A percentile compares a stretch with the other conserved stretches of the same genome.
Evolutionary conservation across 1,140 invertebrate genomes (phyloP).

Genomic region (Leptinotarsa lineolata): DNA sequence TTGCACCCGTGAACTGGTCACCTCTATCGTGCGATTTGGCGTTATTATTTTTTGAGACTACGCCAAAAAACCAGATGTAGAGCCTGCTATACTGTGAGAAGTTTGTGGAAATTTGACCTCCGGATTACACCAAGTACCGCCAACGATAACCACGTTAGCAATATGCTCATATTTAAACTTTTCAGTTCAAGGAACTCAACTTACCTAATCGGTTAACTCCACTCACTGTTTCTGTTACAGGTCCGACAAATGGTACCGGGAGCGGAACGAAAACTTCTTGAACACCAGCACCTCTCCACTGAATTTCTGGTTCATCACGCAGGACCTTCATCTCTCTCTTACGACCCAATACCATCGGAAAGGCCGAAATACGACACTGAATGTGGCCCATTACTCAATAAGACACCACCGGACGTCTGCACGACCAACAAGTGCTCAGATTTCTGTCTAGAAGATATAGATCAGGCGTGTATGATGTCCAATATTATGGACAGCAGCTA

Average conservation of each 20-base stretch:
- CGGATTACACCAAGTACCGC: too few species aligned
- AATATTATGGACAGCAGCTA: slow-evolving; percentile 24
- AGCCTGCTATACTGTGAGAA: too few species aligned
- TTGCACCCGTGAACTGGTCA: too few species aligned
- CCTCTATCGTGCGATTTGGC: too few species aligned
- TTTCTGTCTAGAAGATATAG: slow-evolving; percentile 37
- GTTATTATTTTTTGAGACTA: too few species aligned
- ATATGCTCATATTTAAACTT: too few species aligned
- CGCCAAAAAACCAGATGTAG: too few species aligned
- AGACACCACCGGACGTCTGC: slow-evolving; percentile 55
- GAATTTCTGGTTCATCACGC: slow-evolving; percentile 51
- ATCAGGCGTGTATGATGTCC: slow-evolving; percentile 33
- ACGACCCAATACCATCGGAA: slow-evolving; percentile 43
- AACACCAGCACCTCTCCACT: slow-evolving; percentile 56
- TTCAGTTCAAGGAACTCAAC: too few species aligned
- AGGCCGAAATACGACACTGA: slow-evolving; percentile 52
- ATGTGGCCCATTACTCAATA: slow-evolving; percentile 51
- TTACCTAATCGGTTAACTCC: too few species aligned
- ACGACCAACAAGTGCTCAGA: slow-evolving; percentile 53
- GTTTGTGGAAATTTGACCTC: too few species aligned
- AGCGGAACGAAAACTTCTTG: slow-evolving; percentile 63
- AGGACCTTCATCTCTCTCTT: slow-evolving; percentile 31
- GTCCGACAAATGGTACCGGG: slow-evolving; percentile 68
- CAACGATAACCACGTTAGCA: too few species aligned
- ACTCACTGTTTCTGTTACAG: slow-evolving; percentile 40